phyloP scores from a whole-genome alignment of 2,888 invertebrate genomes.

The Agrilus mali region DNA sequence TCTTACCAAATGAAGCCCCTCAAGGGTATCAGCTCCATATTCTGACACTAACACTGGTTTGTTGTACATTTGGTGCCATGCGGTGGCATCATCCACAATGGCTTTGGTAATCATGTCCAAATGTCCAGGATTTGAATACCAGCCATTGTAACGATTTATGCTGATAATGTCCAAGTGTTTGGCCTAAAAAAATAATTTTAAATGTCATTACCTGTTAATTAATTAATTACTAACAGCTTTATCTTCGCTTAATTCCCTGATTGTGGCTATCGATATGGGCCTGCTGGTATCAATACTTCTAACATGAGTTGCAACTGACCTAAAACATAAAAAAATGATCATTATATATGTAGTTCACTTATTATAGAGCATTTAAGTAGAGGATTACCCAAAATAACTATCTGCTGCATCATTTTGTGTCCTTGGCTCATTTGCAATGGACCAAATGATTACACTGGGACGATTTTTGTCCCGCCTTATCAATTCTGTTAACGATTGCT shows the following conservation, averaged over 20 bases:
- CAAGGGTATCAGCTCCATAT: slow-evolving; percentile 90
- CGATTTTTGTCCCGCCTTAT: slow-evolving; percentile 88
- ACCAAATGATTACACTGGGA: slow-evolving; percentile 94
- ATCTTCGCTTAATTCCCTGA: slow-evolving; percentile 46
- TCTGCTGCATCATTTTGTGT: slow-evolving; percentile 55
- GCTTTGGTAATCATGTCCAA: slow-evolving; percentile 59
- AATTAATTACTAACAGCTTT: slow-evolving; percentile 44
- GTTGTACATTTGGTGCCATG: slow-evolving; percentile 75
- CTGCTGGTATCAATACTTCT: slow-evolving; percentile 65
- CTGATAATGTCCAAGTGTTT: slow-evolving; percentile 78
- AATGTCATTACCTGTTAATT: background rate
- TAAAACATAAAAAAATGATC: slow-evolving; percentile 30
- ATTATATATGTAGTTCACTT: too few relatives aligned
- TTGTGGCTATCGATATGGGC: slow-evolving; percentile 75
- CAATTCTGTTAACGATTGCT: slow-evolving; percentile 73
- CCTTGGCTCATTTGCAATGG: slow-evolving; percentile 88
- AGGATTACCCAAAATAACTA: slow-evolving; percentile 65
- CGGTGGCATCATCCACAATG: slow-evolving; percentile 61
- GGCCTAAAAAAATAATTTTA: slow-evolving; percentile 39
- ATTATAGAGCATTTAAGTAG: slow-evolving; percentile 1
- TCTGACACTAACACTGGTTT: slow-evolving; percentile 89
- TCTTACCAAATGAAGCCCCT: slow-evolving; percentile 79
- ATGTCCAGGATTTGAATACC: slow-evolving; percentile 82
- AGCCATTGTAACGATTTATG: slow-evolving; percentile 94
- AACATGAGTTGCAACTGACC: slow-evolving; percentile 64